Evolutionary conservation across 1,140 invertebrate species (phyloP).

Genomic region (Procambarus clarkii): DNA sequence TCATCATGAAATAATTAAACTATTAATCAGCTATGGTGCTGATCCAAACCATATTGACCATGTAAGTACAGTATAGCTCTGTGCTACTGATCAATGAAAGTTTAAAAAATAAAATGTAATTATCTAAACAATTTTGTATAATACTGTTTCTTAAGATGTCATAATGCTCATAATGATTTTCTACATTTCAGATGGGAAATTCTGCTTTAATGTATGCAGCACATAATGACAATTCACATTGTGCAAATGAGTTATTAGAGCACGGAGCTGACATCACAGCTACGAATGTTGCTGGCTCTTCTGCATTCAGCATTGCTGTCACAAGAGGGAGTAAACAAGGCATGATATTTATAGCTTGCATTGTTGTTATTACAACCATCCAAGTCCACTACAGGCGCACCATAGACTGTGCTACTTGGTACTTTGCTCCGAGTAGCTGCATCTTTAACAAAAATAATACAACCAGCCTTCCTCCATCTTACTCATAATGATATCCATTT

Average conservation of each 20-base stretch:
- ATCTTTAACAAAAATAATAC: no score
- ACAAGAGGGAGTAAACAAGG: constrained; percentile 80
- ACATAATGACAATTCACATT: constrained; percentile 89
- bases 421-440: no score
- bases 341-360: constrained; percentile 69
- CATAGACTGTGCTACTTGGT: no score
- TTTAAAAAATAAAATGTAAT: no score
- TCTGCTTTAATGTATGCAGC: constrained; percentile 93
- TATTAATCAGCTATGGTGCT: constrained; percentile 85
- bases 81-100: neutral
- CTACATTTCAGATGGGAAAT: constrained; percentile 83
- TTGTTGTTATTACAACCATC: neutral
- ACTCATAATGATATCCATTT: no score
- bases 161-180: neutral
- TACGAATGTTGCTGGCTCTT: constrained; percentile 86
- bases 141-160: neutral
- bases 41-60: constrained; percentile 88
- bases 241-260: constrained; percentile 87
- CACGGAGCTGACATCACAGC: constrained; percentile 86
- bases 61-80: constrained; percentile 77
- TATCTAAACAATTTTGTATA: neutral
- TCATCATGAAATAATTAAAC: constrained; percentile 89
- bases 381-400: no score
- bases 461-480: no score
- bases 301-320: constrained; percentile 87